Evolutionary conservation across 2,113 vertebrate genomes (phyloP), one percentile per base, ranked within the genome.

Genomic region (Zosterops pallidus): DNA sequence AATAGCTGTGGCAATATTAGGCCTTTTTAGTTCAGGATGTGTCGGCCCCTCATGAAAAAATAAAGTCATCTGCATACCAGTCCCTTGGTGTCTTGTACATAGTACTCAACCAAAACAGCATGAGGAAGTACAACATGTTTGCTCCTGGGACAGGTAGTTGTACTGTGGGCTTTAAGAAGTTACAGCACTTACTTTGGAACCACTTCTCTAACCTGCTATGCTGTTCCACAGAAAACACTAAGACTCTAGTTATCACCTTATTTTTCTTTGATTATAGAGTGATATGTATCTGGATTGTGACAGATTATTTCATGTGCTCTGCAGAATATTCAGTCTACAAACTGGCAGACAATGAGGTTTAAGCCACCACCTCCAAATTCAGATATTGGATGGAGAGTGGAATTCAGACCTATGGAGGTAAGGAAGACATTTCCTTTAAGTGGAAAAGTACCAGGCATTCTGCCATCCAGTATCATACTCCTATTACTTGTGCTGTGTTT

Each of bases 301-400:
- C 89, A 79, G 55, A 84, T 72, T 52, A 71, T 95, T 91, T 92
- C 50, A 18, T 89, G 89, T 95, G 69, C 90, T 46, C 97, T 98
- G 37, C 71, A 99, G 99, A 99, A 99, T 95, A 98, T 99, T 94
- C 99, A 99, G 90, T 99, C 99, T 50, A 99, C 99, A 93, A 99
- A 99, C 93, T 99, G 99, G 99, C 99, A 99, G 97, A 99, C 99
- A 3, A 99, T 99, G 99, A 98, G 99, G 97, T 99, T 99, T 95
- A 99, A 99, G 94, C 99, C 99, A 20, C 99, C 99, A 24, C 99
- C 99, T 96, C 99, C 99, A 44, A 99, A 99, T 97, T 99, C 99
- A 18, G 99, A 99, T 77, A 99, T 99, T 63, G 99, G 99, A 63
- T 99, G 99, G 99, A 99, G 99, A 97, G 99, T 99, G 14, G 99